A percentile compares a stretch with the other conserved stretches of the same genome.
These are phyloP conservation scores for Mustela nigripes DNA, from an alignment of 2,113 vertebrate genomes.

Conservation along the genomic window DNA sequence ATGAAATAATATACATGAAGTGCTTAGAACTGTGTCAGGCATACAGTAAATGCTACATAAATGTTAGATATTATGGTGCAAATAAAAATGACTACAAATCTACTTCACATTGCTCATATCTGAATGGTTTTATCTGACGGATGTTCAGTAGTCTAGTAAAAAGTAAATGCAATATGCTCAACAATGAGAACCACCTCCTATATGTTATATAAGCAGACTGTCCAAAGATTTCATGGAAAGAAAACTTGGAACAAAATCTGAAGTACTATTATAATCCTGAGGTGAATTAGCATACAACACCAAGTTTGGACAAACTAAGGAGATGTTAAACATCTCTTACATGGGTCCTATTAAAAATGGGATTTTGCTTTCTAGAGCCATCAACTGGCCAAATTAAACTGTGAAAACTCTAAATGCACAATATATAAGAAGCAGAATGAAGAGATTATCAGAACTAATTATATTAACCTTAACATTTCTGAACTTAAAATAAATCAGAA, in stretches of 20 bases:
- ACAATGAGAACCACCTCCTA: neutral
- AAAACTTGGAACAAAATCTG: neutral
- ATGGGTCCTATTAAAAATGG: neutral
- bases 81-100: neutral
- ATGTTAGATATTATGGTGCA: neutral
- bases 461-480: neutral
- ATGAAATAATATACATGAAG: neutral
- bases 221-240: neutral
- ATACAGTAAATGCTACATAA: neutral
- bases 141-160: conserved; percentile 10
- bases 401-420: neutral
- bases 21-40: neutral
- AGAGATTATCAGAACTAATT: neutral
- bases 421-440: neutral
- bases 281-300: neutral
- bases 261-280: neutral
- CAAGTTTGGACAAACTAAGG: neutral
- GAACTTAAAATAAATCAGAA: conserved; percentile 34
- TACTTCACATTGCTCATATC: neutral
- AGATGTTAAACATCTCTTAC: neutral
- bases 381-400: neutral
- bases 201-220: neutral
- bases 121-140: neutral
- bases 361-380: conserved; percentile 34
- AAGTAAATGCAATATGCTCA: neutral